Evolutionary conservation across 2,113 vertebrate species (phyloP).

Genomic region (Otocyon megalotis): DNA sequence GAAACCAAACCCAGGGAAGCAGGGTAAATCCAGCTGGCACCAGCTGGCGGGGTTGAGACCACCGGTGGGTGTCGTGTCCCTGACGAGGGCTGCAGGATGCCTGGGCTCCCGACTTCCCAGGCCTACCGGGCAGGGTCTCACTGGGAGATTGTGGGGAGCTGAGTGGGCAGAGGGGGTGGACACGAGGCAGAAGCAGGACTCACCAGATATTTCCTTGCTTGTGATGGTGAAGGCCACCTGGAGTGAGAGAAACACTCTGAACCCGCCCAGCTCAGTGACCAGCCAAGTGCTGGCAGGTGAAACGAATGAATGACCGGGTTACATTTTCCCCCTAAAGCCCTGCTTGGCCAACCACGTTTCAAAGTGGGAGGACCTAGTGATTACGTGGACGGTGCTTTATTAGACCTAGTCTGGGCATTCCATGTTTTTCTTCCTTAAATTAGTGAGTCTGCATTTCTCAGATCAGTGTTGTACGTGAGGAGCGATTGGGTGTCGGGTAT

Average conservation of each 20-base stretch:
- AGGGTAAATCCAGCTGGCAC: background rate
- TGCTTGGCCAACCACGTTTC: background rate
- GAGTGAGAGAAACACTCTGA: background rate
- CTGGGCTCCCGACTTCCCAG: no score
- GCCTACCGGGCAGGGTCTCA: background rate
- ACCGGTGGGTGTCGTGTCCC: background rate
- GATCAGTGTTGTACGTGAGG: background rate
- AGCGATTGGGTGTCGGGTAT: background rate
- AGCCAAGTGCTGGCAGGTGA: no score
- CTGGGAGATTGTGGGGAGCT: no score
- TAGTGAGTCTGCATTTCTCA: background rate
- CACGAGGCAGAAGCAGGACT: background rate
- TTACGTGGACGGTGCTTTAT: background rate
- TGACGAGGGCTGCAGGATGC: accelerated
- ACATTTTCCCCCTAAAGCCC: background rate
- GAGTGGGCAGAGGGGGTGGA: background rate
- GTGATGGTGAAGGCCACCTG: background rate
- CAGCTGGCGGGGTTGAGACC: background rate
- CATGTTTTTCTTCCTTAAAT: background rate
- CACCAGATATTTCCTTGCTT: background rate
- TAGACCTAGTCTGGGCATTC: background rate
- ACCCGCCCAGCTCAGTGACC: background rate
- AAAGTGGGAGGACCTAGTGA: background rate
- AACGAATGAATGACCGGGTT: background rate
- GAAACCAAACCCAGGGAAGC: background rate